Base-by-base conservation (phyloP, 1,140 invertebrate species). In the Drosophila nikananu region DNA sequence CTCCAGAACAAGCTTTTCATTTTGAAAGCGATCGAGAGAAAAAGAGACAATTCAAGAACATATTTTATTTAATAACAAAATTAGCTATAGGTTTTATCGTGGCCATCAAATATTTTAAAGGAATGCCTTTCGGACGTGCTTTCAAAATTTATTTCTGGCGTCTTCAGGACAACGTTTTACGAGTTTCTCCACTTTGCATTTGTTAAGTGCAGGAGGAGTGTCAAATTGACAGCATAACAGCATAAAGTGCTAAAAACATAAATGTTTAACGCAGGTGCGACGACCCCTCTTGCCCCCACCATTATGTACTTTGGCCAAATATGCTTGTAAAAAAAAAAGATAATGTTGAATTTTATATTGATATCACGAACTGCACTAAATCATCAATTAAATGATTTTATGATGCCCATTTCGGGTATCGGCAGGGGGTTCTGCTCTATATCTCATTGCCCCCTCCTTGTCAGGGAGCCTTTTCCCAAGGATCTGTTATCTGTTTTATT, bases 341-440 rank as follows among this genome's bases (percentile, higher is more conserved):
- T 73, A 75, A 75, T 57, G 41, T n/a, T 55, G 59, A 55, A 32
- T 79, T 81, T 64, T 62, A 65, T 64, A 81, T 84, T 78, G 82
- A 81, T 86, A 67, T 77, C 82, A 81, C 82, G 74, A 73, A 81
- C 64, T 65, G 82, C 82, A 66, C 60, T 86, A 84, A 84, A 84
- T 84, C 82, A 86, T 70, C 63, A 84, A 78, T 81, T 78, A 81
- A 81, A 74, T 86, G 72, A 68, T 84, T 86, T 84, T 78, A 86
- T 68, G 78, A 86, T 82, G 83, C 79, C 83, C 77, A 77, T 77
- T 81, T 61, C 49, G 57, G 59, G 49, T 19, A 37, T 71, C 12
- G 35, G 41, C 27, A 42, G 66, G 10, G 65, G 44, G 25, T 59
- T 49, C 66, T 51, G 66, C 25, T 59, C 37, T 27, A 72, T 52